Conservation (phyloP, 2,888 invertebrate species). For the Axea sp. region DNA sequence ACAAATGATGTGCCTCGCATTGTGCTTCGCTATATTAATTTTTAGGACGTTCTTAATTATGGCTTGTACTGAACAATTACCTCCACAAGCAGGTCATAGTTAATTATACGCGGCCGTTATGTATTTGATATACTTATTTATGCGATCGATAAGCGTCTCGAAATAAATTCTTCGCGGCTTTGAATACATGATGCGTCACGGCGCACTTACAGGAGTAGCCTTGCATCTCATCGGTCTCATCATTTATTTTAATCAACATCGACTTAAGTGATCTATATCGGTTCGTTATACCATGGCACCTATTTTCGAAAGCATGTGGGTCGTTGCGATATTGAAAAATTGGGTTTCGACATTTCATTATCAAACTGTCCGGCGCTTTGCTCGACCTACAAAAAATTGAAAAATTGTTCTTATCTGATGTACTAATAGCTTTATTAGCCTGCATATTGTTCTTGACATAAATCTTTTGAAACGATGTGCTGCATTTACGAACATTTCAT, state of each 20-base stretch:
- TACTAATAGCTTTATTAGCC: constrained; percentile 38
- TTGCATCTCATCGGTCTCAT: constrained; percentile 57
- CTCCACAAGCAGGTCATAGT: constrained; percentile 41
- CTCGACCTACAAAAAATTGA: constrained; percentile 34
- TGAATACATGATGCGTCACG: constrained; percentile 56
- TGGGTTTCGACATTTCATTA: constrained; percentile 43
- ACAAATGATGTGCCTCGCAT: constrained; percentile 42
- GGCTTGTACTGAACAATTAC: constrained; percentile 46
- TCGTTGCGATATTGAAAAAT: constrained; percentile 44
- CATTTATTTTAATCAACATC: constrained; percentile 59
- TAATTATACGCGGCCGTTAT: constrained; percentile 58
- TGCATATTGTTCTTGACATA: constrained; percentile 36
- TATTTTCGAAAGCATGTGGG: constrained; percentile 44
- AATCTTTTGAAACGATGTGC: constrained; percentile 18
- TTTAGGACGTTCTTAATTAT: constrained; percentile 52
- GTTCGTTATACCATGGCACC: constrained; percentile 37
- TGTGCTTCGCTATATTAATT: constrained; percentile 43
- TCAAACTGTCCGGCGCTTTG: constrained; percentile 43
- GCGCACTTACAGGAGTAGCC: constrained; percentile 55
- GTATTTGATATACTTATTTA: constrained; percentile 60
- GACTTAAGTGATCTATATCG: constrained; percentile 48
- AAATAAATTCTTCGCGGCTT: constrained; percentile 54
- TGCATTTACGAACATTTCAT: no score
- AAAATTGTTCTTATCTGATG: constrained; percentile 39
- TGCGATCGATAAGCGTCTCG: constrained; percentile 57